Conservation (phyloP, 2,888 invertebrate species). For the Tinea pellionella region DNA sequence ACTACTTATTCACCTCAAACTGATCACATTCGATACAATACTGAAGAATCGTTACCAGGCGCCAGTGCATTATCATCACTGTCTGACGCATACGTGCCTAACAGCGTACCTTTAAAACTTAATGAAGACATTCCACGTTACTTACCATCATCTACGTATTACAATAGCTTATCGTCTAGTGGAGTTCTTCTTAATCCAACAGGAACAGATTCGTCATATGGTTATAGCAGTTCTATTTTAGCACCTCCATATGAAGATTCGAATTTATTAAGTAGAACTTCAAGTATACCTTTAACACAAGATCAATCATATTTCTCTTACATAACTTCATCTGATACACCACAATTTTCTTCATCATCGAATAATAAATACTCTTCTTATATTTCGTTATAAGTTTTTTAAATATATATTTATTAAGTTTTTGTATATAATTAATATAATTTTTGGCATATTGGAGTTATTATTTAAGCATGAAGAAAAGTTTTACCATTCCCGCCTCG, state of each 20-base stretch:
- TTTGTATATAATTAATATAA: too few relatives aligned
- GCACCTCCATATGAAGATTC: slow-evolving; percentile 50
- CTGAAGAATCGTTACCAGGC: slow-evolving; percentile 55
- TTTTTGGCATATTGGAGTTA: too few relatives aligned
- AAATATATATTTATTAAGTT: background rate
- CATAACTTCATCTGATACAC: slow-evolving; percentile 34
- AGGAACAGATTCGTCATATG: slow-evolving; percentile 38
- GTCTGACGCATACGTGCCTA: slow-evolving; percentile 54
- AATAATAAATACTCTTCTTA: slow-evolving; percentile 49
- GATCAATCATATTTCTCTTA: slow-evolving; percentile 48
- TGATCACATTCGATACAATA: slow-evolving; percentile 54
- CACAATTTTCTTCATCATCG: slow-evolving; percentile 30
- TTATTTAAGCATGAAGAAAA: too few relatives aligned
- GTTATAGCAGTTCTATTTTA: slow-evolving; percentile 32
- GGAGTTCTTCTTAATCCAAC: slow-evolving; percentile 41
- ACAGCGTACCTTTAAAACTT: slow-evolving; percentile 49
- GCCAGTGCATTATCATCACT: slow-evolving; percentile 43
- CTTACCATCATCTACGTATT: slow-evolving; percentile 38
- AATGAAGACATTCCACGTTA: slow-evolving; percentile 49
- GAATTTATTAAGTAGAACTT: slow-evolving; percentile 32
- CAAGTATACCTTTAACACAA: slow-evolving; percentile 35
- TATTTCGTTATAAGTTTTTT: slow-evolving; percentile 38
- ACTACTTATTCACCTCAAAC: slow-evolving; percentile 56
- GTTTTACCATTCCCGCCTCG: too few relatives aligned
- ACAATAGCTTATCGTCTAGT: slow-evolving; percentile 35